Evolutionary conservation across 2,113 vertebrate species (phyloP), one percentile per base, ranked within the genome.

Genomic region (Phylloscopus whistleri): DNA sequence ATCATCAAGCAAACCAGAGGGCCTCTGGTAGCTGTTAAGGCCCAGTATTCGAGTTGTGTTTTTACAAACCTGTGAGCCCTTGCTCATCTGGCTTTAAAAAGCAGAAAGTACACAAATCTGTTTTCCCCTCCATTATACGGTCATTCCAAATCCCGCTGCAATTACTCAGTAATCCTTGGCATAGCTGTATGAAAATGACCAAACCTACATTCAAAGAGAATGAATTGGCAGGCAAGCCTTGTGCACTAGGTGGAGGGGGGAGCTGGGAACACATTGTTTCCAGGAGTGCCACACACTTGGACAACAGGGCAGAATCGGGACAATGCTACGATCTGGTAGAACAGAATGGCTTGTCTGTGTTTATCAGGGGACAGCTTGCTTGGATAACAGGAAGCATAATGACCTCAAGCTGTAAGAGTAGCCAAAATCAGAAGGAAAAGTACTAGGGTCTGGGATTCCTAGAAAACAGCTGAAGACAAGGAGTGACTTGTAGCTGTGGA

Each of bases 141-240:
- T 49, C 63, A 53, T 46, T 85, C 41, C 53, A 91, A 95, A 93
- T 64, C 84, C 89, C 3, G 0, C 1, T 46, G 87, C 91, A 91
- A 67, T 66, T 76, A 87, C 67, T 55, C 68, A 88, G 74, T 74
- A 83, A 90, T 83, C 94, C 84, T 95, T 88, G 58, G 78, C 90
- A 66, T 6, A 73, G 70, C 63, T 59, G 17, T 14, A 58, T 1
- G 2, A 82, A 60, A 89, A 85, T 84, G 91, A 89, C 80, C 74
- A 23, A 92, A 31, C 52, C 35, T 67, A 59, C 55, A 60, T 24
- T 76, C 52, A 70, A 80, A 84, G 79, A 74, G 72, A 93, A 52
- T 9, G 68, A 79, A 76, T 33, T 73, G 67, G 85, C 90, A 92
- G 39, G 86, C 63, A 26, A 63, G n/a, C n/a, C 7, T 1, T 16